A percentile compares a stretch with the other conserved stretches of the same genome.
Conservation (phyloP, 2,797 vertebrate genomes). For the Ptychadena robeensis region DNA sequence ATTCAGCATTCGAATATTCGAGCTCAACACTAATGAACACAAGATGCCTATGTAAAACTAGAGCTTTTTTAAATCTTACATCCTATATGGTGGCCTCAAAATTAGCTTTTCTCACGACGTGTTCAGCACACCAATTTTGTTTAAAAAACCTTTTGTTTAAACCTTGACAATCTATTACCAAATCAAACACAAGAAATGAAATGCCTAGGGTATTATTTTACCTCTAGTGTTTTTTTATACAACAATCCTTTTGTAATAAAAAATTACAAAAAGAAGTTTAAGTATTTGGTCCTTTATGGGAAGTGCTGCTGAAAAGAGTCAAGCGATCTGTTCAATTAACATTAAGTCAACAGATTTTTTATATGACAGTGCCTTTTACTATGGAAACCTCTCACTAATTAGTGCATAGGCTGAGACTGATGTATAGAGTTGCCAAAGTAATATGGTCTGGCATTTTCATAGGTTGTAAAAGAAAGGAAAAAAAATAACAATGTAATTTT, state of each 20-base stretch:
- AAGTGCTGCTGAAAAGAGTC: not conserved
- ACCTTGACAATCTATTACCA: not conserved
- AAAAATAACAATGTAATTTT: not conserved
- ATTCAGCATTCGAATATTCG: no score
- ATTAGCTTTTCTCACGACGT: not conserved
- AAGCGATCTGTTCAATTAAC: not conserved
- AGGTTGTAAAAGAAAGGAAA: not conserved
- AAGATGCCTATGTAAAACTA: no score
- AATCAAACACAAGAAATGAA: no score
- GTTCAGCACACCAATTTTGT: not conserved
- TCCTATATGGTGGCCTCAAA: no score
- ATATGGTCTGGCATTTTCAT: constrained; percentile 49
- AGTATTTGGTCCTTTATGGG: not conserved
- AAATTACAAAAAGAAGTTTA: not conserved
- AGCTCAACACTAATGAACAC: no score
- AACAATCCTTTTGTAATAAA: not conserved
- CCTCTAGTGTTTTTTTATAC: not conserved
- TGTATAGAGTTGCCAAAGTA: not conserved
- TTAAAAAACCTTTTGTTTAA: not conserved
- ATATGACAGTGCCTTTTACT: not conserved
- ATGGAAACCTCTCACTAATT: not conserved
- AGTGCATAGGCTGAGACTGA: not conserved
- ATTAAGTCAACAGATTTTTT: constrained; percentile 15
- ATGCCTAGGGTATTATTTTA: not conserved
- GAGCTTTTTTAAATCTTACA: no score